These are phyloP conservation scores for Tetragonisca angustula DNA, from an alignment of 2,888 invertebrate species.

Conservation along the genomic window DNA sequence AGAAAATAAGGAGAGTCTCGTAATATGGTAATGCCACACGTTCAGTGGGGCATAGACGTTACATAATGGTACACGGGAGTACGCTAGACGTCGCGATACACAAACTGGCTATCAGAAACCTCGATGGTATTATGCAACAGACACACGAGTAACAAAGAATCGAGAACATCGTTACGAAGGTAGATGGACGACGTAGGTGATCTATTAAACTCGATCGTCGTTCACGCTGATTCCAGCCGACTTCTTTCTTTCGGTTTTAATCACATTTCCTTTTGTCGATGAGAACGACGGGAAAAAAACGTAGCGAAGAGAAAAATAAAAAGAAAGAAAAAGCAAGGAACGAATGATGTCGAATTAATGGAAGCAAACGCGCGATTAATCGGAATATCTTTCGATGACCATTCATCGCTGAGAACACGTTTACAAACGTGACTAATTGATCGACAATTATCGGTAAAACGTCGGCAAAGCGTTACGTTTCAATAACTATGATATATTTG, in stretches of 20 bases:
- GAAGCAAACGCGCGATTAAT: not conserved
- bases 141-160: slow-evolving; percentile 65
- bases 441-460: slow-evolving; percentile 4
- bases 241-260: not conserved
- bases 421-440: not conserved
- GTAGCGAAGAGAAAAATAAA: not conserved
- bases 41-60: slow-evolving; percentile 67
- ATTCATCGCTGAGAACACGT: not conserved
- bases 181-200: slow-evolving; percentile 11
- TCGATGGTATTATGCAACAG: slow-evolving; percentile 71
- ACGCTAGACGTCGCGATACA: slow-evolving; percentile 69
- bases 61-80: slow-evolving; percentile 66
- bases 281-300: too few species aligned
- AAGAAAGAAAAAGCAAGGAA: not conserved
- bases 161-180: slow-evolving; percentile 56
- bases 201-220: slow-evolving; percentile 41
- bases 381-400: not conserved
- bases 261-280: not conserved
- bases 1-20: slow-evolving; percentile 57
- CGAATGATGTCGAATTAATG: not conserved
- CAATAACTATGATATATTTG: not conserved
- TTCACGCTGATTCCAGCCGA: not conserved
- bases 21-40: slow-evolving; percentile 73
- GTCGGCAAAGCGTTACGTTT: too few species aligned
- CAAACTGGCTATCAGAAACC: slow-evolving; percentile 72